Evolutionary conservation across 1,140 invertebrate species (phyloP).

Genomic region (Conus ventricosus): DNA sequence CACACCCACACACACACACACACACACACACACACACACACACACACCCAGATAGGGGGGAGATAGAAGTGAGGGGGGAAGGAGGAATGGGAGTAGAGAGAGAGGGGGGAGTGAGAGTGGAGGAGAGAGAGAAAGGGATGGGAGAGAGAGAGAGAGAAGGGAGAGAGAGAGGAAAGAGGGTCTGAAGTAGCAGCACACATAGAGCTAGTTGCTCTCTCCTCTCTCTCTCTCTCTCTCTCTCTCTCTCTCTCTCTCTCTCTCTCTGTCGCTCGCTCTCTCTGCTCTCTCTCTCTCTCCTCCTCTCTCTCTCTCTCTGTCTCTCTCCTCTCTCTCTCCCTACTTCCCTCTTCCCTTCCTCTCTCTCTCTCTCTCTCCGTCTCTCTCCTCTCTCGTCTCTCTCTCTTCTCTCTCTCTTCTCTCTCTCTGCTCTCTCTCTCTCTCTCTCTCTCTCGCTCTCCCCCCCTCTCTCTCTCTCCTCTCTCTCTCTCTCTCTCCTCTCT

Average conservation of each 20-base stretch:
- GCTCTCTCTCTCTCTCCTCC: not conserved
- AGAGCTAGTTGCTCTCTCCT: no score
- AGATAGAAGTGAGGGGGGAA: no score
- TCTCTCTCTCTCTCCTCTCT: not conserved
- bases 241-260: no score
- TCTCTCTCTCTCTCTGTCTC: not conserved
- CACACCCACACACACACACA: slow-evolving; percentile 2
- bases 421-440: not conserved
- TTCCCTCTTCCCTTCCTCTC: not conserved
- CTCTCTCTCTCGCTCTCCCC: not conserved
- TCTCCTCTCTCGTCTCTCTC: not conserved
- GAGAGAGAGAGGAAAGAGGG: no score
- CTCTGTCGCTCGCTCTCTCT: no score
- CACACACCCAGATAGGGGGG: no score
- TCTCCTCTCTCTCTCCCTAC: not conserved
- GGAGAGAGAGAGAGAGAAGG: no score
- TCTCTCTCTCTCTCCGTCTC: not conserved
- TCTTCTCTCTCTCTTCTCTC: not conserved
- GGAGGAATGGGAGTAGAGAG: no score
- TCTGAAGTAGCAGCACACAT: no score
- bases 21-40: not conserved
- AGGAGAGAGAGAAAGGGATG: no score
- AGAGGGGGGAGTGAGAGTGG: no score
- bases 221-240: not conserved
- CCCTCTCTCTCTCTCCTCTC: not conserved